phyloP scores from a whole-genome alignment of 1,140 invertebrate species.

The Potamilus streckersoni region DNA sequence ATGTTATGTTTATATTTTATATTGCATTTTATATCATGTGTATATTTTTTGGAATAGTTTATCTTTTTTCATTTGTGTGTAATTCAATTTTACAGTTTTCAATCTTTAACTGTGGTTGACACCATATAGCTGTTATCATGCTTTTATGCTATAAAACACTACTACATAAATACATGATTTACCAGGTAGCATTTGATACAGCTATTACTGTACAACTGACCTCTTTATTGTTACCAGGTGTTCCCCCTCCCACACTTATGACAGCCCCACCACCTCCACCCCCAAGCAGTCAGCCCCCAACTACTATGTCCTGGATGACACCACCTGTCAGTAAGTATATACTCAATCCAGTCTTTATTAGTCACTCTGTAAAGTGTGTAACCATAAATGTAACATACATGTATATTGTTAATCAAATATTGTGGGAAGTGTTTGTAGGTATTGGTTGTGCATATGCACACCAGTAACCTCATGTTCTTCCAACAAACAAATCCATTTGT shows the following conservation, averaged over 20 bases:
- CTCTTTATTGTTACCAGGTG: constrained; percentile 43
- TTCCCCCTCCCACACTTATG: constrained; percentile 52
- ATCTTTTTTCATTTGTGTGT: no score
- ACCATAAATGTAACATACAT: neutral
- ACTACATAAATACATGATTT: neutral
- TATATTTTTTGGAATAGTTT: no score
- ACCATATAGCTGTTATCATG: neutral
- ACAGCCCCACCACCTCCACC: constrained; percentile 61
- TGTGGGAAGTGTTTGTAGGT: neutral
- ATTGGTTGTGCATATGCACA: no score
- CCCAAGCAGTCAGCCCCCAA: constrained; percentile 34
- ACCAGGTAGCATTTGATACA: neutral
- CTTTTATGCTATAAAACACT: neutral
- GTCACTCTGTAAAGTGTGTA: neutral
- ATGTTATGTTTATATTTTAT: neutral
- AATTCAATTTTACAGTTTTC: no score
- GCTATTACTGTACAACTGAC: neutral
- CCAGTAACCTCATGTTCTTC: no score
- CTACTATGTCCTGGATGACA: constrained; percentile 50
- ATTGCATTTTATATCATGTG: no score
- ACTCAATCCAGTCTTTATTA: neutral
- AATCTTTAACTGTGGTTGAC: no score
- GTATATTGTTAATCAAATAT: constrained; percentile 1
- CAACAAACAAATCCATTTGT: no score
- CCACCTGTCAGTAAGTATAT: constrained; percentile 45